Evolutionary conservation across 2,113 vertebrate species (phyloP).

Genomic region (Leucosticte australis): DNA sequence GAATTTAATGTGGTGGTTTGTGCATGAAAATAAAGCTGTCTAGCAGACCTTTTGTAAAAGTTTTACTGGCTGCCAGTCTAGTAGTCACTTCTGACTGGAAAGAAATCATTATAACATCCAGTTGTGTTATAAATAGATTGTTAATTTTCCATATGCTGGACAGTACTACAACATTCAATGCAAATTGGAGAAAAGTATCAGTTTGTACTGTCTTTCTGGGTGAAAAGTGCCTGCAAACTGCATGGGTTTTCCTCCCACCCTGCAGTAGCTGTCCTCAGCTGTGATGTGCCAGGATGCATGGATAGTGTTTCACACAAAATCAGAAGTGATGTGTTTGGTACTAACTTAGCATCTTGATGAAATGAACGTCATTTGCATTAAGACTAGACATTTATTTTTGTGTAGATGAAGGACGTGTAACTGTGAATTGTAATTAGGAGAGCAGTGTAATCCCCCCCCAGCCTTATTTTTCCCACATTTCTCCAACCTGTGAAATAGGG

Average conservation of each 20-base stretch:
- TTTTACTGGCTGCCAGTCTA: background rate
- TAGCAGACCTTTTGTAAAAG: background rate
- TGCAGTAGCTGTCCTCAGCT: background rate
- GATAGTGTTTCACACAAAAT: background rate
- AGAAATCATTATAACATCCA: background rate
- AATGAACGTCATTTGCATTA: background rate
- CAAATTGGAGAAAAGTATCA: background rate
- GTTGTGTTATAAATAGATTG: background rate
- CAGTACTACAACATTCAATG: background rate
- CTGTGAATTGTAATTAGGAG: background rate
- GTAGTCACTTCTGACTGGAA: background rate
- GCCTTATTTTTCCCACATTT: background rate
- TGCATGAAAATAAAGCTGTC: background rate
- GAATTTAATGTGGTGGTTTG: background rate
- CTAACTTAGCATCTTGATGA: background rate
- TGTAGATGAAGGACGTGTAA: background rate
- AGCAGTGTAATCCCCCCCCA: background rate
- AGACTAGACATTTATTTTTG: constrained; percentile 20
- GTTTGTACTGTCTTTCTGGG: background rate
- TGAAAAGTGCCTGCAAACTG: background rate
- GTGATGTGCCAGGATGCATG: background rate
- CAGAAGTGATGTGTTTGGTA: background rate
- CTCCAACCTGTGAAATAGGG: background rate
- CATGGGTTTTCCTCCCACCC: background rate
- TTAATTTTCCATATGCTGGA: background rate